Evolutionary conservation across 2,888 invertebrate genomes (phyloP).

Genomic region (Agrotis ipsilon): DNA sequence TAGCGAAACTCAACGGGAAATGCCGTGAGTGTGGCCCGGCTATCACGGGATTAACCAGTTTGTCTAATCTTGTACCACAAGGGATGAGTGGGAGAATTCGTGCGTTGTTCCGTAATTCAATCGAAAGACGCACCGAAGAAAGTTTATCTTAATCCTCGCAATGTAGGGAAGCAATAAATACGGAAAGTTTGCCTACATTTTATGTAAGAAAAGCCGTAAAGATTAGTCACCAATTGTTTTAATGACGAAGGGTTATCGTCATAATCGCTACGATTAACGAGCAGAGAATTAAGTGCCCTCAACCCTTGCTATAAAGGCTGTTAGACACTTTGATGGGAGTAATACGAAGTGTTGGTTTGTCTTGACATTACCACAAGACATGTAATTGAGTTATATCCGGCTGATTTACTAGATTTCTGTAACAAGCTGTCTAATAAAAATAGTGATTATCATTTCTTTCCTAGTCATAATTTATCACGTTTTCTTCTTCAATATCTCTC

Average conservation of each 20-base stretch:
- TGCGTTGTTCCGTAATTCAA: conserved; percentile 17
- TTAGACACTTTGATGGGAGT: conserved; percentile 16
- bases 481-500: no score
- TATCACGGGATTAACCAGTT: conserved; percentile 31
- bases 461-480: no score
- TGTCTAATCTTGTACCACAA: conserved; percentile 19
- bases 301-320: not conserved
- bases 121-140: not conserved
- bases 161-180: not conserved
- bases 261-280: conserved; percentile 18
- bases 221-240: conserved; percentile 21
- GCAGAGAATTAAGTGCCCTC: conserved; percentile 13
- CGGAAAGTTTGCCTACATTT: not conserved
- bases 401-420: not conserved
- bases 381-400: no score
- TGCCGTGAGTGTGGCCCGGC: no score
- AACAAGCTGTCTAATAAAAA: conserved; percentile 8
- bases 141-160: not conserved
- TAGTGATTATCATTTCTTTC: no score
- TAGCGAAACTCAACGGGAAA: no score
- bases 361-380: conserved; percentile 10
- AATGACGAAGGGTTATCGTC: conserved; percentile 9
- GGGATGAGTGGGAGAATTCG: conserved; percentile 14
- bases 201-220: conserved; percentile 12
- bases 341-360: conserved; percentile 4